Base-by-base conservation (phyloP, 1,140 invertebrate species). In the Zaprionus nigranus region DNA sequence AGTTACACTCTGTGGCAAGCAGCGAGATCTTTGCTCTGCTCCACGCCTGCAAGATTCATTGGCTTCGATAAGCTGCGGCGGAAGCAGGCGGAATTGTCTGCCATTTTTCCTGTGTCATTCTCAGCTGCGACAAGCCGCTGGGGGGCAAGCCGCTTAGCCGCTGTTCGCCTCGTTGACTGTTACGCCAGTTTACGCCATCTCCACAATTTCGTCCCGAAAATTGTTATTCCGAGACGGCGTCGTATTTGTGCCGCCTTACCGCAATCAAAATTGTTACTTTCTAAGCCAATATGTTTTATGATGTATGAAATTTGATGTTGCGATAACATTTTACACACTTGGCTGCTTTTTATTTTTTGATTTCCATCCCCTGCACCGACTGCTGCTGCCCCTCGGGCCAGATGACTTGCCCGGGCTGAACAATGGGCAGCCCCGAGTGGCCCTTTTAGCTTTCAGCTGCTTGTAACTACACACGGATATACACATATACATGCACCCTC, bases 281-380 rank as follows among this genome's bases (percentile, higher is more conserved):
- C 85, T 90, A 90, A 90, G 85, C 85, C 85, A 90, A 90, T 90
- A 90, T 90, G 85, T 90, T 90, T 90, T 90, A 90, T 90, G 85
- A 90, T 90, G 85, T 90, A 90, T 90, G 86, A 90, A 90, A 90
- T 90, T 90, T 90, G 85, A 90, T 90, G 85, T 90, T 90, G 85
- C 85, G 85, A 90, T 90, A 90, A 90, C 85, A 90, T 90, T 90
- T 90, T 90, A 90, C 79, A 85, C 85, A 78, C 85, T 83, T 76
- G 85, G 73, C 75, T 90, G 85, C 81, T 64, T 82, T 79, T 90
- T 90, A 82, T 88, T 81, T 81, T 77, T 73, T 53, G 56, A 56
- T 77, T 68, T 49, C 75, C 66, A 61, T 6, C 7, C 2, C 57
- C 17, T 15, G 13, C 9, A 15, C 5, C 43, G 5, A 15, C 36